These are phyloP conservation scores for Strigamia maritima DNA, from an alignment of 2,888 invertebrate species.

Conservation along the genomic window DNA sequence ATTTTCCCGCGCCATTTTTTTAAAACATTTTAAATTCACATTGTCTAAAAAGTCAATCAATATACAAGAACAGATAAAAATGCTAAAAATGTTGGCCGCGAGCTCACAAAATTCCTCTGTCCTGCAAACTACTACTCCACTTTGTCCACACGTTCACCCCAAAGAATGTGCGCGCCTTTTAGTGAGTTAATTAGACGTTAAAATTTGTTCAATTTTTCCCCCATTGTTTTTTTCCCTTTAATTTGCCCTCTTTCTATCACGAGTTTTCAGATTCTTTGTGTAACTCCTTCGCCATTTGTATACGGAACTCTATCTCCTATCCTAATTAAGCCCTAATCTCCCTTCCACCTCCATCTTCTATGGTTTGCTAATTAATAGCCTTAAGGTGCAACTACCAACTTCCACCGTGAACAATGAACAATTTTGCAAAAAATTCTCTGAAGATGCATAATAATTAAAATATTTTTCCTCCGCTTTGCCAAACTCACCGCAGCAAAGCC, in stretches of 20 bases:
- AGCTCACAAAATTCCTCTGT: slow-evolving; percentile 12
- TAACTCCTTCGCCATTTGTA: slow-evolving; percentile 7
- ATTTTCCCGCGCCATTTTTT: background rate
- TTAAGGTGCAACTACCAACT: background rate
- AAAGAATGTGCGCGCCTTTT: slow-evolving; percentile 20
- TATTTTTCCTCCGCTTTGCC: background rate
- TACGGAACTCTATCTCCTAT: background rate
- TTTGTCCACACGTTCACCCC: slow-evolving; percentile 2
- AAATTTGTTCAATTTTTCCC: background rate
- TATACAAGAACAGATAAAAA: slow-evolving; percentile 2
- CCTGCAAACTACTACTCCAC: slow-evolving; percentile 3
- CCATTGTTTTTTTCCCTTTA: background rate
- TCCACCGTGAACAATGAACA: background rate
- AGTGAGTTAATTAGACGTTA: slow-evolving; percentile 26
- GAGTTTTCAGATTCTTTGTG: slow-evolving; percentile 1
- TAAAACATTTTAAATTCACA: background rate
- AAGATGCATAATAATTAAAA: slow-evolving; percentile 25
- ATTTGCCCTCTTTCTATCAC: background rate
- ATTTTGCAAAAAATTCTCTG: background rate
- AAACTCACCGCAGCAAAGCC: background rate
- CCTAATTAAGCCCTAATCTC: slow-evolving; percentile 27
- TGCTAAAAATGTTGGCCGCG: slow-evolving; percentile 4
- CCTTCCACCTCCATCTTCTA: background rate
- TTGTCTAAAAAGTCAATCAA: background rate
- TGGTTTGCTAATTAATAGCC: slow-evolving; percentile 20